phyloP scores from a whole-genome alignment of 2,888 invertebrate species.

The Orthonychiurus folsomi region DNA sequence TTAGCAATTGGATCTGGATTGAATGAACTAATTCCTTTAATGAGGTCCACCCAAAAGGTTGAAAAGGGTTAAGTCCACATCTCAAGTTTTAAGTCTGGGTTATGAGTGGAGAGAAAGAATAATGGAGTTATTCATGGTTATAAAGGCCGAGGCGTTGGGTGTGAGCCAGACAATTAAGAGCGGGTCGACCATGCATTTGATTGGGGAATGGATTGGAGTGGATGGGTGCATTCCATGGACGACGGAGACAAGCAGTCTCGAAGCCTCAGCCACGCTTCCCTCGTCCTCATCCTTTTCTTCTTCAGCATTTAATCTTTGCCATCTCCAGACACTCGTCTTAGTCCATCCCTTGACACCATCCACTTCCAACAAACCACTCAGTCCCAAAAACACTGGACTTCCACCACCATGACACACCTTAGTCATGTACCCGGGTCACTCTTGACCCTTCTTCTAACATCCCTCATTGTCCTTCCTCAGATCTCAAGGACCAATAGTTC shows the following conservation, averaged over 20 bases:
- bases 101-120: too few species aligned
- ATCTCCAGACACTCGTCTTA: slow-evolving; percentile 3
- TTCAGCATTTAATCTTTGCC: slow-evolving; percentile 15
- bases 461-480: not conserved
- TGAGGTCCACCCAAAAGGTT: too few species aligned
- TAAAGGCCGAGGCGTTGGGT: too few species aligned
- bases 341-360: slow-evolving; percentile 14
- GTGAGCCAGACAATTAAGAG: not conserved
- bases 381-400: not conserved
- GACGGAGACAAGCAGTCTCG: slow-evolving; percentile 16
- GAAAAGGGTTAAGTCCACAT: too few species aligned
- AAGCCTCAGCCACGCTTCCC: not conserved
- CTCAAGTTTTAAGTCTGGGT: too few species aligned
- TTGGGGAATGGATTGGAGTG: not conserved
- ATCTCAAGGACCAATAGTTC: slow-evolving; percentile 38
- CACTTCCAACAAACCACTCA: not conserved
- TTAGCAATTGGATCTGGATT: too few species aligned
- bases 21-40: too few species aligned
- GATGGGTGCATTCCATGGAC: not conserved
- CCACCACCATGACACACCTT: not conserved
- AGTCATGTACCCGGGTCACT: too few species aligned
- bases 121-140: too few species aligned
- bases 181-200: not conserved
- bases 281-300: not conserved
- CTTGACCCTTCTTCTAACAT: slow-evolving; percentile 11